A percentile compares a stretch with the other conserved stretches of the same genome.
Conservation (phyloP, 2,797 vertebrate species). For the Epinephelus awoara region DNA sequence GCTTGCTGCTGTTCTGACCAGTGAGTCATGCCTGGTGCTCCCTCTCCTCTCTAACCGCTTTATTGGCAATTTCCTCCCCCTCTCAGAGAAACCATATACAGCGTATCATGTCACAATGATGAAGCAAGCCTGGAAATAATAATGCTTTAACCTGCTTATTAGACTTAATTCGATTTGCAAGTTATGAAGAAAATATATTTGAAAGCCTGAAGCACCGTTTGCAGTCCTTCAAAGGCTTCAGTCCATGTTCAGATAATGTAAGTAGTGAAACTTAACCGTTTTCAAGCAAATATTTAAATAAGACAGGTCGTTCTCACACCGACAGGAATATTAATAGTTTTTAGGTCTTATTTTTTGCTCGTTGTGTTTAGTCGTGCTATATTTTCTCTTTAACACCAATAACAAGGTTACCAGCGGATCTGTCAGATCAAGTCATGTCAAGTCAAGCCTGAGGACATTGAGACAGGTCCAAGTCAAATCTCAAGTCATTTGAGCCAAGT, state of each 20-base stretch:
- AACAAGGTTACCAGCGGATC: neutral
- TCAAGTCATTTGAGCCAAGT: neutral
- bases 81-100: neutral
- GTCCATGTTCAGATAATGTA: neutral
- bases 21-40: neutral
- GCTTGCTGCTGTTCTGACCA: constrained; percentile 4
- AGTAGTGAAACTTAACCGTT: neutral
- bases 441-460: no score
- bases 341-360: neutral
- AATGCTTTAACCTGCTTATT: constrained; percentile 43
- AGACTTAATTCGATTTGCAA: constrained; percentile 24
- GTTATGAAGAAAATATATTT: constrained; percentile 53
- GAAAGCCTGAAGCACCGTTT: constrained; percentile 1
- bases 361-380: neutral
- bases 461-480: neutral
- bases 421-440: neutral
- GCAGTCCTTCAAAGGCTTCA: constrained; percentile 20
- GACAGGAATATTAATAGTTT: neutral
- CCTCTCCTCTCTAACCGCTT: constrained; percentile 12
- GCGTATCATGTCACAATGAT: constrained; percentile 26
- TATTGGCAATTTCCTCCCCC: constrained; percentile 22
- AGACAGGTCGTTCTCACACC: neutral
- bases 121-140: constrained; percentile 40
- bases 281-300: neutral
- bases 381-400: neutral